Percentiles rank a stretch among this genome's conserved stretches.
Conservation (phyloP, 2,888 invertebrate genomes). For the Chesias legatella region DNA sequence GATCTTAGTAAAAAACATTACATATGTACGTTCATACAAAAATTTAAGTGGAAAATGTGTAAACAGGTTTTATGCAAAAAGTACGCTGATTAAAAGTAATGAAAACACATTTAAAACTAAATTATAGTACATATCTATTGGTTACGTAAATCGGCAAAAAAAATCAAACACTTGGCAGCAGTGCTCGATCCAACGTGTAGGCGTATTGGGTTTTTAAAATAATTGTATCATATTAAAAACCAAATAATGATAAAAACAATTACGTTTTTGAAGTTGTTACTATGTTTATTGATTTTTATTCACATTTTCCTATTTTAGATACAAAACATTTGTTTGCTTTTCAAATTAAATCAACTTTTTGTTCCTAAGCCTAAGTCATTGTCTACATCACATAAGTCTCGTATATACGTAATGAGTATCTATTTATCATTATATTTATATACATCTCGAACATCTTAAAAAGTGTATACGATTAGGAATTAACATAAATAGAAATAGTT, state of each 20-base stretch:
- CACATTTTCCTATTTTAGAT: constrained; percentile 73
- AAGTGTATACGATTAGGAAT: constrained; percentile 1
- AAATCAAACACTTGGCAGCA: too few species aligned
- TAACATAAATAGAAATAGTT: constrained; percentile 1
- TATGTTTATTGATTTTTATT: constrained; percentile 78
- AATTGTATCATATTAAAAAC: background rate
- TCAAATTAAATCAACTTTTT: constrained; percentile 67
- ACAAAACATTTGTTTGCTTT: constrained; percentile 71
- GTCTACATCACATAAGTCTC: constrained; percentile 62
- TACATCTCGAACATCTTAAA: constrained; percentile 20
- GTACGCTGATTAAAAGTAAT: too few species aligned
- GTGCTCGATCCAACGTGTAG: too few species aligned
- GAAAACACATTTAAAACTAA: too few species aligned
- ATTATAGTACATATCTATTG: too few species aligned
- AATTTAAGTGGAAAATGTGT: too few species aligned
- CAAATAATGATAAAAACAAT: background rate
- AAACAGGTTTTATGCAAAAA: too few species aligned
- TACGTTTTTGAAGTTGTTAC: constrained; percentile 41
- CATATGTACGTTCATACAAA: too few species aligned
- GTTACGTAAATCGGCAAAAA: too few species aligned
- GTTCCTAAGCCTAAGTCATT: constrained; percentile 76
- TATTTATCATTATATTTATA: constrained; percentile 23
- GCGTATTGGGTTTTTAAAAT: too few species aligned
- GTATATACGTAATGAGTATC: constrained; percentile 33
- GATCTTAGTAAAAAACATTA: too few species aligned